Evolutionary conservation across 2,113 vertebrate species (phyloP).

Genomic region (Morone saxatilis): DNA sequence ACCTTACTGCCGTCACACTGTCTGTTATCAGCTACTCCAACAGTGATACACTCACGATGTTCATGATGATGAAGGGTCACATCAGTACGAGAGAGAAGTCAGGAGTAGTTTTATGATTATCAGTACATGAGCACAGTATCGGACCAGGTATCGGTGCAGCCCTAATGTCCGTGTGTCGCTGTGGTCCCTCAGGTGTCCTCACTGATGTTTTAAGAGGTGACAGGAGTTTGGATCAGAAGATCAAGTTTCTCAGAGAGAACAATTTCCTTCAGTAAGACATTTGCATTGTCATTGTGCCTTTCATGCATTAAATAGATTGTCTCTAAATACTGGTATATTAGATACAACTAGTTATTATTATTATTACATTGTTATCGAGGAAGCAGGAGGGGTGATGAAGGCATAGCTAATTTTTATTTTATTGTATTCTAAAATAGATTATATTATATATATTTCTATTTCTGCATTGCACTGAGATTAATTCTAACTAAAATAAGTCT

Average conservation of each 20-base stretch:
- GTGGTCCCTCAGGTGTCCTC: constrained; percentile 82
- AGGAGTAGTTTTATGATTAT: too few relatives aligned
- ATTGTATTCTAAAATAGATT: not conserved
- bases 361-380: not conserved
- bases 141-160: too few relatives aligned
- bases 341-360: too few relatives aligned
- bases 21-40: too few relatives aligned
- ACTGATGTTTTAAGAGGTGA: constrained; percentile 80
- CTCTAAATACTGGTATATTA: not conserved
- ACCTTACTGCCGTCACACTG: too few relatives aligned
- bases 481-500: not conserved
- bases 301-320: not conserved
- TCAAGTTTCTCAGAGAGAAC: constrained; percentile 89
- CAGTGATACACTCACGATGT: too few relatives aligned
- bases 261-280: constrained; percentile 86
- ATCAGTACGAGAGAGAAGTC: too few relatives aligned
- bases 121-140: too few relatives aligned
- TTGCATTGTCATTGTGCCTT: not conserved
- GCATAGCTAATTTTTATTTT: not conserved
- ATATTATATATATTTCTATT: too few relatives aligned
- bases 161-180: not conserved
- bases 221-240: constrained; percentile 87
- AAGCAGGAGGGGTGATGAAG: not conserved
- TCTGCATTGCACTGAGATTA: not conserved
- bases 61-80: too few relatives aligned